phyloP scores from a whole-genome alignment of 2,113 vertebrate genomes.

The Peromyscus californicus region DNA sequence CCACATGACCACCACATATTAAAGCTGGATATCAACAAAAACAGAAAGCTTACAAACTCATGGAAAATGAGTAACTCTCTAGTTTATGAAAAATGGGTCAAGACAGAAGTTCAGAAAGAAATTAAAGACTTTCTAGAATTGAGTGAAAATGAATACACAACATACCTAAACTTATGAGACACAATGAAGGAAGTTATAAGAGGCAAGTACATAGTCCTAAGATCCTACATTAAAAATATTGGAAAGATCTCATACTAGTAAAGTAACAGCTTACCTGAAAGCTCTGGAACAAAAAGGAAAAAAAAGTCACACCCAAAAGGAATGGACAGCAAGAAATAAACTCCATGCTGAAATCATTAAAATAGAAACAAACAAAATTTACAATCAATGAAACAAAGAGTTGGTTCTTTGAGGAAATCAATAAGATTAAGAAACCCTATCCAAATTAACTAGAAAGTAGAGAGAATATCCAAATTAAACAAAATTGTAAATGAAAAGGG shows the following conservation, averaged over 20 bases:
- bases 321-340: no score
- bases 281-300: neutral
- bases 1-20: neutral
- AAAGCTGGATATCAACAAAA: neutral
- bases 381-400: no score
- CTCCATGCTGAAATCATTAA: no score
- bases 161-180: neutral
- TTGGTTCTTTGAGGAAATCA: no score
- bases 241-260: neutral
- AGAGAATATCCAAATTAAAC: no score
- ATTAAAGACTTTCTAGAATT: neutral
- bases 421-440: no score
- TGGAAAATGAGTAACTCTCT: neutral
- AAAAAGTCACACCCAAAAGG: neutral
- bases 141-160: neutral
- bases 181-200: neutral
- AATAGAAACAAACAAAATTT: no score
- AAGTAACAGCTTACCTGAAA: neutral
- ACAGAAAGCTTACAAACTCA: neutral
- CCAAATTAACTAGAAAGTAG: no score
- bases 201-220: neutral
- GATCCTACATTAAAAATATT: neutral
- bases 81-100: neutral
- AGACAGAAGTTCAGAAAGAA: neutral
- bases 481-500: no score